These are phyloP conservation scores for Eciton burchellii DNA, from an alignment of 1,140 invertebrate species.

Conservation along the genomic window DNA sequence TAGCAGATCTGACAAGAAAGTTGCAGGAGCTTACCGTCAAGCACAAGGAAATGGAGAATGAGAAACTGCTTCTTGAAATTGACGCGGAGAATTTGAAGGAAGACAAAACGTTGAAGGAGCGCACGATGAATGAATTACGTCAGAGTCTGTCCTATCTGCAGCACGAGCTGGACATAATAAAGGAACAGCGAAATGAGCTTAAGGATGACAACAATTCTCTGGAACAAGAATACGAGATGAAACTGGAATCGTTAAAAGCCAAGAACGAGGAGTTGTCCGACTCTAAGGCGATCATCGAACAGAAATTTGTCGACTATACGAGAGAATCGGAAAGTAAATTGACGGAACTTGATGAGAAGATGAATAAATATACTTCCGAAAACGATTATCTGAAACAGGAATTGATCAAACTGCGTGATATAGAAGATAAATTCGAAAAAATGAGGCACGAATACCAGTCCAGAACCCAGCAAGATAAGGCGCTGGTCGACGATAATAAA, in stretches of 20 bases:
- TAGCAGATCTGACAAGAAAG: conserved; percentile 64
- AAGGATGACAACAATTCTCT: conserved; percentile 29
- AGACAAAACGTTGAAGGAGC: conserved; percentile 50
- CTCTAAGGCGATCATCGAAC: conserved; percentile 9
- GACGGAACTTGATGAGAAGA: conserved; percentile 51
- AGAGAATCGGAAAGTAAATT: conserved; percentile 67
- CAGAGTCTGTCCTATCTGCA: conserved; percentile 35
- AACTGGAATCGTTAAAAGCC: conserved; percentile 25
- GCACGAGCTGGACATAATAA: conserved; percentile 65
- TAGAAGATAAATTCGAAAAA: conserved; percentile 45
- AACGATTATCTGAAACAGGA: conserved; percentile 74
- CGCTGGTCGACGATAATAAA: conserved; percentile 36
- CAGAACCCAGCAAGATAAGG: conserved; percentile 33
- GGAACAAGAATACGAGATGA: conserved; percentile 60
- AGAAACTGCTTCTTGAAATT: conserved; percentile 62
- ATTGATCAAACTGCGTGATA: conserved; percentile 63
- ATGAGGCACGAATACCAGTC: conserved; percentile 42
- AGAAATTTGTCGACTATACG: conserved; percentile 46
- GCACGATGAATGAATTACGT: conserved; percentile 35
- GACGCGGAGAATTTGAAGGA: conserved; percentile 52
- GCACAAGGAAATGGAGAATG: conserved; percentile 28
- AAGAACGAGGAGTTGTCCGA: conserved; percentile 62
- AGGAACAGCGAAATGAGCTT: conserved; percentile 67
- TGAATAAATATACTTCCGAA: conserved; percentile 67
- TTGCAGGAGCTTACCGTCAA: conserved; percentile 51